Evolutionary conservation across 2,888 invertebrate genomes (phyloP).

Genomic region (Drosophila setosimentum): DNA sequence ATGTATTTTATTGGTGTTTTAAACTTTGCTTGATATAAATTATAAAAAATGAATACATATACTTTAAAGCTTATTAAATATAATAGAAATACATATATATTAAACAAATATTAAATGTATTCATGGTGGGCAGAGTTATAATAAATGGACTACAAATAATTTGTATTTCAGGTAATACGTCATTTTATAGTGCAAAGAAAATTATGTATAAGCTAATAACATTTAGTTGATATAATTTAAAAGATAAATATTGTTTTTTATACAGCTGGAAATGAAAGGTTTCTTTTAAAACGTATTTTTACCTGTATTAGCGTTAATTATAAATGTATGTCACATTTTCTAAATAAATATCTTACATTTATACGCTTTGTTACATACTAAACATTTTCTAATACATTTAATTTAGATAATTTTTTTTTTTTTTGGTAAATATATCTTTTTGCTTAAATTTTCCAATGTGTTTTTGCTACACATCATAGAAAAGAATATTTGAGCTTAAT

Average conservation of each 20-base stretch:
- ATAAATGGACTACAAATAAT: constrained; percentile 41
- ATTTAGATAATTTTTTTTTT: constrained; percentile 48
- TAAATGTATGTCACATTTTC: constrained; percentile 37
- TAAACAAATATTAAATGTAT: constrained; percentile 48
- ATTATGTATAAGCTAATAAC: not conserved
- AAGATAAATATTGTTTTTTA: constrained; percentile 20
- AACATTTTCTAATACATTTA: constrained; percentile 78
- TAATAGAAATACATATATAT: constrained; percentile 35
- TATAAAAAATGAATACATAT: constrained; percentile 20
- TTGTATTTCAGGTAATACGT: constrained; percentile 40
- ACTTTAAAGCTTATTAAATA: constrained; percentile 23
- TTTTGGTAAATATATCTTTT: constrained; percentile 35
- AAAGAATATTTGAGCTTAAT: constrained; percentile 23
- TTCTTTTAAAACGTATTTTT: constrained; percentile 22
- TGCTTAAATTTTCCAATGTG: constrained; percentile 19
- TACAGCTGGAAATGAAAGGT: constrained; percentile 44
- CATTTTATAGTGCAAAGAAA: constrained; percentile 11
- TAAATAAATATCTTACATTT: constrained; percentile 66
- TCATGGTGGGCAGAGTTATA: constrained; percentile 54
- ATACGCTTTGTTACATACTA: constrained; percentile 66
- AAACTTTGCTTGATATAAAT: constrained; percentile 16
- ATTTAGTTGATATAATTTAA: not conserved
- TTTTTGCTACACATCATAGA: constrained; percentile 9
- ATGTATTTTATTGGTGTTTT: constrained; percentile 22
- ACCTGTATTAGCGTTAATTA: constrained; percentile 36